phyloP scores from a whole-genome alignment of 37 sponge, comb jelly and placozoan genomes.

The Haliclona indistincta region DNA sequence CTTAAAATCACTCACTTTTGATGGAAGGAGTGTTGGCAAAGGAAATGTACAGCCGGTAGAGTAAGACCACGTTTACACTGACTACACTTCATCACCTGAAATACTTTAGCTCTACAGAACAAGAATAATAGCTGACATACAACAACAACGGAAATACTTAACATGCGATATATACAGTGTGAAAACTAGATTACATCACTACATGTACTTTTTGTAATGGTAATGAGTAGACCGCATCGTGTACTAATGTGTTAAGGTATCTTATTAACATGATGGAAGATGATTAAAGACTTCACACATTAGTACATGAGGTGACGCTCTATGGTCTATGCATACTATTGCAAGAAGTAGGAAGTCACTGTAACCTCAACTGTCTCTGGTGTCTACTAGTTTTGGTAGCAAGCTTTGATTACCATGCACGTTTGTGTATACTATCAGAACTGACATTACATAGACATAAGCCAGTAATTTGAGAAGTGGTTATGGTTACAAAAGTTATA shows the following conservation, averaged over 20 bases:
- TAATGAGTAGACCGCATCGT: too few species aligned
- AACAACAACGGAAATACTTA: too few species aligned
- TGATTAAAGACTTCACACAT: background rate
- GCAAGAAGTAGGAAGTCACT: too few species aligned
- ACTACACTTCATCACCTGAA: slow-evolving; percentile 94
- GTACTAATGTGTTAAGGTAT: background rate
- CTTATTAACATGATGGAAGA: background rate
- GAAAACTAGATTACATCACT: too few species aligned
- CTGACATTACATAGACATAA: background rate
- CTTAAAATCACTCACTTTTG: slow-evolving; percentile 63
- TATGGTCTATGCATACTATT: too few species aligned
- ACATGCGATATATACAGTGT: too few species aligned
- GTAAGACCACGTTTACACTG: slow-evolving; percentile 75
- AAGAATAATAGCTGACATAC: background rate
- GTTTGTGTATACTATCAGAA: background rate
- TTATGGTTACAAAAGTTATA: too few species aligned
- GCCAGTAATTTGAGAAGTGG: background rate
- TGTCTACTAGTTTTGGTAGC: background rate
- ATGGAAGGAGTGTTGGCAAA: slow-evolving; percentile 97
- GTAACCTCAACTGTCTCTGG: too few species aligned
- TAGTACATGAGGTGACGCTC: too few species aligned
- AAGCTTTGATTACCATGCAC: background rate
- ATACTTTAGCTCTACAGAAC: slow-evolving; percentile 81
- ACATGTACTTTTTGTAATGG: too few species aligned
- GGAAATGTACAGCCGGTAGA: slow-evolving; percentile 94